Percentiles rank a stretch among this genome's conserved stretches.
Conservation (phyloP, 1,140 invertebrate genomes). For the Goniozus legneri region DNA sequence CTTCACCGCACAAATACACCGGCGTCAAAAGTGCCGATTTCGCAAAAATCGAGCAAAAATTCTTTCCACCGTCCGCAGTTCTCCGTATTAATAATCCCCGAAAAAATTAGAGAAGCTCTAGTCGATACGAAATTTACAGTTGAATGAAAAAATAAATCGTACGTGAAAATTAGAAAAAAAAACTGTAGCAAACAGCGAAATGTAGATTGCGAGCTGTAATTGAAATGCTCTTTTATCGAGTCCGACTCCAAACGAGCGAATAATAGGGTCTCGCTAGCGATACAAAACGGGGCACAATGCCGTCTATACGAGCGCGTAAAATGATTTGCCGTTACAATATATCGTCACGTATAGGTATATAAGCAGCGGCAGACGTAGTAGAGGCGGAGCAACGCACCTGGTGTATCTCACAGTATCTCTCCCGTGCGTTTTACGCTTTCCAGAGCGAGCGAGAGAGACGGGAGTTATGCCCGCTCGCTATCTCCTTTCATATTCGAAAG, state of each 20-base stretch:
- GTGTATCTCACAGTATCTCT: slow-evolving; percentile 44
- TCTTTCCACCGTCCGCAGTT: too few relatives aligned
- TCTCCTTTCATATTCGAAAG: slow-evolving; percentile 25
- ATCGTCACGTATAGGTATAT: slow-evolving; percentile 36
- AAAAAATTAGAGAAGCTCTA: too few relatives aligned
- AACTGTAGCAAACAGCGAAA: too few relatives aligned
- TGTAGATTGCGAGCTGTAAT: too few relatives aligned
- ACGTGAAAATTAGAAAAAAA: too few relatives aligned
- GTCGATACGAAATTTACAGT: too few relatives aligned
- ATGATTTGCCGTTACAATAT: slow-evolving; percentile 55
- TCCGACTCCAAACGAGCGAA: not conserved
- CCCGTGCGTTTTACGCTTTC: not conserved
- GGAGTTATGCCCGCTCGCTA: slow-evolving; percentile 20
- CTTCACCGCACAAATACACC: too few relatives aligned
- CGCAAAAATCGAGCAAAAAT: too few relatives aligned
- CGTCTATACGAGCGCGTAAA: slow-evolving; percentile 52
- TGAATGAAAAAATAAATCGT: too few relatives aligned
- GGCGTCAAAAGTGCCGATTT: too few relatives aligned
- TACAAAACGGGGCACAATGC: slow-evolving; percentile 40
- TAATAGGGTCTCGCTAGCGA: slow-evolving; percentile 36
- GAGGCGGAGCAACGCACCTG: slow-evolving; percentile 46
- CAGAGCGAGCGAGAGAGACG: not conserved
- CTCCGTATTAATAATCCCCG: too few relatives aligned
- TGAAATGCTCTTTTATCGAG: too few relatives aligned
- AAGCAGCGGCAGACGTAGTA: slow-evolving; percentile 30